A percentile compares a stretch with the other conserved stretches of the same genome.
phyloP scores from a whole-genome alignment of 2,113 vertebrate genomes.

The Phodopus roborovskii region DNA sequence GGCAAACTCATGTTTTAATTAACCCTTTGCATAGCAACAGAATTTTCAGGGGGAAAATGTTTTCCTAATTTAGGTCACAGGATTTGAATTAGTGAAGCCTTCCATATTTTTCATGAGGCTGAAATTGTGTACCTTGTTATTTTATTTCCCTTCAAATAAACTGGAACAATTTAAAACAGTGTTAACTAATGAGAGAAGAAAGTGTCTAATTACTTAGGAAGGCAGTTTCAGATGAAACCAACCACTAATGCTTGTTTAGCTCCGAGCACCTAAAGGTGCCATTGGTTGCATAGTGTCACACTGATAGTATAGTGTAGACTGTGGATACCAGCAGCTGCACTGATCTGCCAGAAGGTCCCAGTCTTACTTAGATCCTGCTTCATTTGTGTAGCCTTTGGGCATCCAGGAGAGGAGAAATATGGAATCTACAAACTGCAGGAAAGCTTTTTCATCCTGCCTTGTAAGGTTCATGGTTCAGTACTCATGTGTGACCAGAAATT shows the following conservation, averaged over 20 bases:
- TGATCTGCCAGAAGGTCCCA: background rate
- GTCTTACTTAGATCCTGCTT: background rate
- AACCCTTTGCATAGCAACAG: slow-evolving; percentile 64
- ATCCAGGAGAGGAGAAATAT: background rate
- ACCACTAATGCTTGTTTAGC: background rate
- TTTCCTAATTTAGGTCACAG: slow-evolving; percentile 36
- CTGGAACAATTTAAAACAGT: slow-evolving; percentile 40
- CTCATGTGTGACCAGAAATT: slow-evolving; percentile 19
- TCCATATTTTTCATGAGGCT: slow-evolving; percentile 26
- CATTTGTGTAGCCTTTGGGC: background rate
- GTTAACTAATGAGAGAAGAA: background rate
- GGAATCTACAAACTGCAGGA: background rate
- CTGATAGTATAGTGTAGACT: background rate
- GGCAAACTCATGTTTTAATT: slow-evolving; percentile 70
- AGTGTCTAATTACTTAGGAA: background rate
- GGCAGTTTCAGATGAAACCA: background rate
- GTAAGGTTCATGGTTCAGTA: background rate
- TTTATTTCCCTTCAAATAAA: slow-evolving; percentile 54
- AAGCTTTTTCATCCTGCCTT: background rate
- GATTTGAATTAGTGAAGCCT: slow-evolving; percentile 51
- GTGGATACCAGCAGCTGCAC: background rate
- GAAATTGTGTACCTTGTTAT: background rate
- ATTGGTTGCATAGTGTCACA: background rate
- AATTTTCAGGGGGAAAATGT: background rate
- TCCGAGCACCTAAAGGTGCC: background rate